phyloP scores from a whole-genome alignment of 2,888 invertebrate genomes.

The Pycnomerus fuliginosus region DNA sequence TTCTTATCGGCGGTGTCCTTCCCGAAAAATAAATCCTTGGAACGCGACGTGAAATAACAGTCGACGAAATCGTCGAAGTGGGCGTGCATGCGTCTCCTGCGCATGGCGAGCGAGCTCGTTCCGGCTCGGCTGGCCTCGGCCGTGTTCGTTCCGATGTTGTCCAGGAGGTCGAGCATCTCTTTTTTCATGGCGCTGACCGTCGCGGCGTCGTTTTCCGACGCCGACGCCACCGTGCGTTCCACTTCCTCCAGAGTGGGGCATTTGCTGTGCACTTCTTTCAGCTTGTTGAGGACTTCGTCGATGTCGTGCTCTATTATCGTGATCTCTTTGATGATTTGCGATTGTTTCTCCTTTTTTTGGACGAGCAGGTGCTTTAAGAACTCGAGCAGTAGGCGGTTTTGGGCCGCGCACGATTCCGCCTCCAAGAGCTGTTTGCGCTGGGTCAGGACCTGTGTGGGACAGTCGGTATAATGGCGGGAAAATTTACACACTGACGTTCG shows the following conservation, averaged over 20 bases:
- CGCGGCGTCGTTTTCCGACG: conserved; percentile 47
- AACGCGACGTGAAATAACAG: conserved; percentile 79
- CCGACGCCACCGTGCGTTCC: conserved; percentile 50
- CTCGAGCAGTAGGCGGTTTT: conserved; percentile 79
- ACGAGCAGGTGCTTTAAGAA: conserved; percentile 76
- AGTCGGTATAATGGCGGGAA: no score
- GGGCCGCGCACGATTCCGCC: conserved; percentile 76
- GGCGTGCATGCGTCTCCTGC: conserved; percentile 74
- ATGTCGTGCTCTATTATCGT: conserved; percentile 73
- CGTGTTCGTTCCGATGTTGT: conserved; percentile 53
- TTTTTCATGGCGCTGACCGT: conserved; percentile 58
- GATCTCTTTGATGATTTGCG: conserved; percentile 70
- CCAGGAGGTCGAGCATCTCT: conserved; percentile 59
- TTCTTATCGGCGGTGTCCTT: conserved; percentile 43
- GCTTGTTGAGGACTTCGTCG: conserved; percentile 67
- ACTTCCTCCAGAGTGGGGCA: conserved; percentile 61
- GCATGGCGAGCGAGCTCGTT: conserved; percentile 57
- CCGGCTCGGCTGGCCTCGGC: conserved; percentile 29
- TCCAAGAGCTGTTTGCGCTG: conserved; percentile 78
- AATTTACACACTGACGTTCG: no score
- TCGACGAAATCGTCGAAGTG: conserved; percentile 89
- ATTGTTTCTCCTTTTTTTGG: conserved; percentile 68
- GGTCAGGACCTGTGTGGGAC: no score
- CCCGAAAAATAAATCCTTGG: conserved; percentile 70
- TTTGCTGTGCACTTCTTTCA: conserved; percentile 60